Evolutionary conservation across 1,140 invertebrate species (phyloP).

Genomic region (Tetragonula clypearis): DNA sequence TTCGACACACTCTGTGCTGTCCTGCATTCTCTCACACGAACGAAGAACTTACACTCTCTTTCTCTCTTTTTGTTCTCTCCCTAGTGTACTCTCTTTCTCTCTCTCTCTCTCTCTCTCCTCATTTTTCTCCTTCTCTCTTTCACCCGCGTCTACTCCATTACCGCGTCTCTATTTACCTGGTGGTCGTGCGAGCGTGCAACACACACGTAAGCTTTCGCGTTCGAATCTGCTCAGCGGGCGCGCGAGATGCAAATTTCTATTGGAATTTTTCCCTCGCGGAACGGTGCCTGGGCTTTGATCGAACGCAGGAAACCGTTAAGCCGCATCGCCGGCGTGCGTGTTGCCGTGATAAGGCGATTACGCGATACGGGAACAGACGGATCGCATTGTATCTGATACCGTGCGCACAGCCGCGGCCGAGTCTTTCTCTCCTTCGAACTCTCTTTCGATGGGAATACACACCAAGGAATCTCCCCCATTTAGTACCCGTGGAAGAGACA

Average conservation of each 20-base stretch:
- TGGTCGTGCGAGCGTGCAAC: neutral
- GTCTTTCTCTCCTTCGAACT: neutral
- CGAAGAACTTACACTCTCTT: slow-evolving; percentile 23
- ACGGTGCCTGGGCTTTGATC: slow-evolving; percentile 41
- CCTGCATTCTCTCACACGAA: slow-evolving; percentile 45
- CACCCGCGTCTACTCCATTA: neutral
- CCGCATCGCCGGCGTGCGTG: slow-evolving; percentile 43
- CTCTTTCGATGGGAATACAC: neutral
- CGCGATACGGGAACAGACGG: slow-evolving; percentile 52
- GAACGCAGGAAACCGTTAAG: slow-evolving; percentile 54
- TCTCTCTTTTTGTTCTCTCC: slow-evolving; percentile 8
- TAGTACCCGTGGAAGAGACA: neutral
- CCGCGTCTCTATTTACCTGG: neutral
- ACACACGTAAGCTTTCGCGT: slow-evolving; percentile 26
- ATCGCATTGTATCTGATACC: slow-evolving; percentile 49
- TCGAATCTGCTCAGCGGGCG: neutral
- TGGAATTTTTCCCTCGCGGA: slow-evolving; percentile 25
- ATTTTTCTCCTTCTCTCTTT: slow-evolving; percentile 23
- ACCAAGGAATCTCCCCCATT: neutral
- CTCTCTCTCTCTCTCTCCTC: slow-evolving; percentile 22
- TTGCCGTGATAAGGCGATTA: slow-evolving; percentile 52
- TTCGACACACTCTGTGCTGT: slow-evolving; percentile 63
- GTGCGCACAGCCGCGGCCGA: neutral
- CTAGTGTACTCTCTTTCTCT: slow-evolving; percentile 22
- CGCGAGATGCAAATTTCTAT: slow-evolving; percentile 43